Percentiles rank a stretch among this genome's conserved stretches.
These are phyloP conservation scores for Xiphorhynchus erythropygius DNA, from an alignment of 2,797 vertebrate species.

Conservation along the genomic window DNA sequence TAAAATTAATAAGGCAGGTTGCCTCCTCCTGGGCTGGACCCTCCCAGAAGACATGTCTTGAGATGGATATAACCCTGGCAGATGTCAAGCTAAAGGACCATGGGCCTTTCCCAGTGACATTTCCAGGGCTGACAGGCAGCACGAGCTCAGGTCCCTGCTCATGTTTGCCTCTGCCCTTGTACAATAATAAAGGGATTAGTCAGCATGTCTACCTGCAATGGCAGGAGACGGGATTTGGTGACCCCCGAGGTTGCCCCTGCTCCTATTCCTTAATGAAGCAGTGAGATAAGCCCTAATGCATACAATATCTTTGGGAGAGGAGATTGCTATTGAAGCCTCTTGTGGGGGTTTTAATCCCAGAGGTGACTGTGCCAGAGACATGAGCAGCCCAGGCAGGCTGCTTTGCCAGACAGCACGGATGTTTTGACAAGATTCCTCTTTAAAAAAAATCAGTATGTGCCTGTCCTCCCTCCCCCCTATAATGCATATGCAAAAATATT, in stretches of 20 bases:
- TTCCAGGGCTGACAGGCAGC: background rate
- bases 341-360: background rate
- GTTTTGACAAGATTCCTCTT: background rate
- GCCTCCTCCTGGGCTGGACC: background rate
- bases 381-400: background rate
- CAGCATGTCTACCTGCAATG: background rate
- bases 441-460: background rate
- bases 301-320: background rate
- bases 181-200: conserved; percentile 46
- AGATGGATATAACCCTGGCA: background rate
- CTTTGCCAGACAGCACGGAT: background rate
- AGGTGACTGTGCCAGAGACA: accelerated
- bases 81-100: background rate
- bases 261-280: conserved; percentile 20
- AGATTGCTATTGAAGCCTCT: background rate
- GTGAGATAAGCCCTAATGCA: background rate
- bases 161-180: background rate
- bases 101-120: background rate
- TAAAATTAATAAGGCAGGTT: conserved; percentile 13
- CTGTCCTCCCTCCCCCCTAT: background rate
- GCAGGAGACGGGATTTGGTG: conserved; percentile 19
- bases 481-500: background rate
- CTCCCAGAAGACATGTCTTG: background rate
- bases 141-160: background rate
- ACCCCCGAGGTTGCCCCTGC: background rate